phyloP scores from a whole-genome alignment of 2,113 vertebrate genomes.

The Willisornis vidua region DNA sequence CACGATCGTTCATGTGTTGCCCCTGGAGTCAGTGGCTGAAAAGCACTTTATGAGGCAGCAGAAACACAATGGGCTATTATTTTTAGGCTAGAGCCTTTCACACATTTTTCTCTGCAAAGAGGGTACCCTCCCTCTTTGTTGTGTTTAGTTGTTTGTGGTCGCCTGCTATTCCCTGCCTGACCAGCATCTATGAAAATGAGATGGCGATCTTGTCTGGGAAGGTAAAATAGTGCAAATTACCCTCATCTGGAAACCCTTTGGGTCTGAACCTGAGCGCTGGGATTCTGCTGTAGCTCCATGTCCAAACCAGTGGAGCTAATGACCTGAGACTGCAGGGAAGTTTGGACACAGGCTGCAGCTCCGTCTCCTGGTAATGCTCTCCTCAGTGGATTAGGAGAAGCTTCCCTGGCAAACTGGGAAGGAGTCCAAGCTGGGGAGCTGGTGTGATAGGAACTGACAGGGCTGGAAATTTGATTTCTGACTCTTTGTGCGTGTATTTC shows the following conservation, averaged over 20 bases:
- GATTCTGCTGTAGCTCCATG: background rate
- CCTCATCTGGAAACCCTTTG: background rate
- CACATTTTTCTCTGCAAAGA: background rate
- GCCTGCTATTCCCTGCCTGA: background rate
- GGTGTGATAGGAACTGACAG: slow-evolving; percentile 59
- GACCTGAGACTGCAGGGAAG: background rate
- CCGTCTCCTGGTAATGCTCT: background rate
- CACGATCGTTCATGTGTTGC: background rate
- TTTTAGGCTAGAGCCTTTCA: slow-evolving; percentile 13
- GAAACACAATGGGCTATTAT: slow-evolving; percentile 21
- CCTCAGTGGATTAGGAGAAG: slow-evolving; percentile 45
- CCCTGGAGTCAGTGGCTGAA: background rate
- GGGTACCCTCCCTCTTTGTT: background rate
- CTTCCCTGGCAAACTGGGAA: slow-evolving; percentile 56
- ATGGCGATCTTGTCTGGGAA: background rate
- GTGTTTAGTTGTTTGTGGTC: background rate
- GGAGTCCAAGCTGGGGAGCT: slow-evolving; percentile 39
- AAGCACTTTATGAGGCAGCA: background rate
- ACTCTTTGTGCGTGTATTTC: slow-evolving; percentile 62
- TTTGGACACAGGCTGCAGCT: slow-evolving; percentile 20
- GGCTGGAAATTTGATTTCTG: slow-evolving; percentile 68
- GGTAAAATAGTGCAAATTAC: background rate
- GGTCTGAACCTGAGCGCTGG: background rate
- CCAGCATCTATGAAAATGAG: background rate
- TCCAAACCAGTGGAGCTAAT: background rate